These are phyloP conservation scores for Calidris pygmaea DNA, from an alignment of 2,113 vertebrate species.

Conservation along the genomic window DNA sequence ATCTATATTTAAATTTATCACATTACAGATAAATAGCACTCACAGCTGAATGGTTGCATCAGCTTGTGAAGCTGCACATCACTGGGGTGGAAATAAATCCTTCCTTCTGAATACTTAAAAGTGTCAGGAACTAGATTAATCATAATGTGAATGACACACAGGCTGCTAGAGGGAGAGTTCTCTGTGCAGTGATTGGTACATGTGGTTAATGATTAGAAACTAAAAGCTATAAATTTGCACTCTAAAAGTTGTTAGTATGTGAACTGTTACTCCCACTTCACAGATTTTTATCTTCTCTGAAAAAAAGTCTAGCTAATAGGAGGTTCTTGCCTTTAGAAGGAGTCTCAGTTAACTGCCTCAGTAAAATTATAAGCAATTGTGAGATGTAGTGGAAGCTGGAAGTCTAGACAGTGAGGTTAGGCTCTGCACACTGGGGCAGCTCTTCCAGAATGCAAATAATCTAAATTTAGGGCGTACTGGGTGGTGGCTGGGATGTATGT, in stretches of 20 bases:
- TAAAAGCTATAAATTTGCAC: neutral
- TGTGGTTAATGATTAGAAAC: neutral
- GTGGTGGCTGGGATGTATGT: neutral
- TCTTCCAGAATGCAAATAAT: neutral
- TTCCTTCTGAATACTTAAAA: neutral
- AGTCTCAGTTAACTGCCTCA: neutral
- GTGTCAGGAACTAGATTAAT: neutral
- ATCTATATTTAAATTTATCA: constrained; percentile 10
- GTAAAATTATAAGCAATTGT: neutral
- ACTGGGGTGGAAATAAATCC: neutral
- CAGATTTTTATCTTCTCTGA: neutral
- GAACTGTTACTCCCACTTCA: neutral
- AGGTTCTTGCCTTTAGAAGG: neutral
- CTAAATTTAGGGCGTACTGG: neutral
- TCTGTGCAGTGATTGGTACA: neutral
- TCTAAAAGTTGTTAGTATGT: neutral
- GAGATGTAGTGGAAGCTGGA: neutral
- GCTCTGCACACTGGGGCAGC: neutral
- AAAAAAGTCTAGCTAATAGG: neutral
- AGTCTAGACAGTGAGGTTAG: neutral
- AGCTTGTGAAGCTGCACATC: neutral
- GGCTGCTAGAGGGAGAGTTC: neutral
- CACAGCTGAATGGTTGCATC: neutral
- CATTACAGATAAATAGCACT: neutral
- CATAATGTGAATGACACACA: neutral